A percentile compares a stretch with the other conserved stretches of the same genome.
phyloP scores from a whole-genome alignment of 2,888 invertebrate species.

The Pasiphila rectangulata region DNA sequence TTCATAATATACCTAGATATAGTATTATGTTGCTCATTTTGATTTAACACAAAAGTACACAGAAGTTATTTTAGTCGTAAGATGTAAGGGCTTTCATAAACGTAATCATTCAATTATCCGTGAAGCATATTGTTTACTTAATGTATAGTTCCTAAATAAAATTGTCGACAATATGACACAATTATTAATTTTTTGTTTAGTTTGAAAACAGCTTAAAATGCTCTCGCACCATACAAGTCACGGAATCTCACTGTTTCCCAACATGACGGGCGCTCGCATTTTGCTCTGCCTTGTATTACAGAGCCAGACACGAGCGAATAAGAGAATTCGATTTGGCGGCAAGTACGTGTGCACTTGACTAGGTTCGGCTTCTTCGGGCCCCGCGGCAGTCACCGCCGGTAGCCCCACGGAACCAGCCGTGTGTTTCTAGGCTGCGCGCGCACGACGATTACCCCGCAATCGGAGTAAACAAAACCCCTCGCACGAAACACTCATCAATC shows the following conservation, averaged over 20 bases:
- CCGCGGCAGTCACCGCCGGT: constrained; percentile 52
- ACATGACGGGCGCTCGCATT: constrained; percentile 32
- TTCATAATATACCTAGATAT: no score
- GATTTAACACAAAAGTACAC: no score
- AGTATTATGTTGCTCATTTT: no score
- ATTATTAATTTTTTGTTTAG: no score
- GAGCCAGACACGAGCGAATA: constrained; percentile 45
- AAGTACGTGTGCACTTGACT: constrained; percentile 49
- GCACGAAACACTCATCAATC: constrained; percentile 53
- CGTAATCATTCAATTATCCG: neutral
- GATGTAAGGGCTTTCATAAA: constrained; percentile 2
- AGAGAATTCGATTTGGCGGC: constrained; percentile 52
- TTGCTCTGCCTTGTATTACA: constrained; percentile 36
- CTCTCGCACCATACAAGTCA: constrained; percentile 1
- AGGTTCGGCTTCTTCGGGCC: constrained; percentile 45
- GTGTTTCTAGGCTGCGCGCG: constrained; percentile 29
- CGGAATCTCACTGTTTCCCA: constrained; percentile 20
- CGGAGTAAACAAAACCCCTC: constrained; percentile 64
- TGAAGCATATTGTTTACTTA: no score
- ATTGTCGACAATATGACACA: no score
- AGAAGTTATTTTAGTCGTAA: no score
- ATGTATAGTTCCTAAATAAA: no score
- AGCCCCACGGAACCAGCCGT: constrained; percentile 41
- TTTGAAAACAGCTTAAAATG: neutral
- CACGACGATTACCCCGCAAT: constrained; percentile 37